Evolutionary conservation across 2,797 vertebrate genomes (phyloP).

Genomic region (Fundulus diaphanus): DNA sequence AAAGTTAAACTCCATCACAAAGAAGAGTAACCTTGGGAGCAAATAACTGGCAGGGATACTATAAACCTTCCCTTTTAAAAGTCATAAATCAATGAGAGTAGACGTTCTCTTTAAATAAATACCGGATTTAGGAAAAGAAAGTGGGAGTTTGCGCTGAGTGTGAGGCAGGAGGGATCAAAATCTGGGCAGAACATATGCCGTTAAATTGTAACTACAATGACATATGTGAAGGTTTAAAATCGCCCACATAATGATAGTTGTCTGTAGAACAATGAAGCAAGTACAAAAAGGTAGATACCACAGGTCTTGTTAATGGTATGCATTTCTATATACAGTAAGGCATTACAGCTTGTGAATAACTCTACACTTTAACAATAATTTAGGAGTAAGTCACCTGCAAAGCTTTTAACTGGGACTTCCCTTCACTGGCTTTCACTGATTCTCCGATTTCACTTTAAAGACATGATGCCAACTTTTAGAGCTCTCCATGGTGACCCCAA

Average conservation of each 20-base stretch:
- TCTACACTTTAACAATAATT: background rate
- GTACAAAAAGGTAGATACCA: too few species aligned
- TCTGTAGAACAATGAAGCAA: constrained; percentile 3
- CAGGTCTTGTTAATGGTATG: background rate
- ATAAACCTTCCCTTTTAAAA: constrained; percentile 67
- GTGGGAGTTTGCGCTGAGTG: constrained; percentile 5
- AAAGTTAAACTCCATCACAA: constrained; percentile 53
- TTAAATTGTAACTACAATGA: constrained; percentile 31
- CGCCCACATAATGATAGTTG: background rate
- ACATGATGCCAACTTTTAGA: too few species aligned
- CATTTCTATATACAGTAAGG: background rate
- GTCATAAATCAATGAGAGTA: constrained; percentile 71
- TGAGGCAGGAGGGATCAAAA: constrained; percentile 28
- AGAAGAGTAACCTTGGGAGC: constrained; percentile 57
- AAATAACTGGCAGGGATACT: constrained; percentile 65
- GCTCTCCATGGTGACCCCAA: too few species aligned
- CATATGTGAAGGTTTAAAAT: constrained; percentile 29
- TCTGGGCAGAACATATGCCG: constrained; percentile 19
- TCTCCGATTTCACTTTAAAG: too few species aligned
- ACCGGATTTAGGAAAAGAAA: constrained; percentile 46
- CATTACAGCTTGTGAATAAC: background rate
- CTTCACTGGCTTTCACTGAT: too few species aligned
- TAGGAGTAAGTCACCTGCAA: too few species aligned
- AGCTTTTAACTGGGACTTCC: too few species aligned
- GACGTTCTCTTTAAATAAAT: constrained; percentile 77